Evolutionary conservation across 37 sponge, comb jelly and placozoan species (phyloP), one percentile per base, ranked within the genome.

Genomic region (Ephydatia muelleri): DNA sequence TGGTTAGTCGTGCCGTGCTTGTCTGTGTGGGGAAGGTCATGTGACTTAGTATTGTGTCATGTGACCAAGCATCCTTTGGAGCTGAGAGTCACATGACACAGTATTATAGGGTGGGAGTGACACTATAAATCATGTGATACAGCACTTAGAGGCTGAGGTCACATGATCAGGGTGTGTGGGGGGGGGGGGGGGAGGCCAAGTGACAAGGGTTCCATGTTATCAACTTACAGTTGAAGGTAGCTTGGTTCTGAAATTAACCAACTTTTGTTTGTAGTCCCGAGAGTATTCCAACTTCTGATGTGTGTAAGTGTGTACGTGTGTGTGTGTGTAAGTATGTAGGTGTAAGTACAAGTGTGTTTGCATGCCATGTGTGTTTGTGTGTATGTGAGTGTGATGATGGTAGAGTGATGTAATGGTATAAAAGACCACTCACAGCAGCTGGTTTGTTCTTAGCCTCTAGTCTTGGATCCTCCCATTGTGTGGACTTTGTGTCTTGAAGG

Each of bases 391-490:
- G n/a, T n/a, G n/a, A n/a, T n/a, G n/a, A n/a, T n/a, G n/a, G n/a
- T n/a, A n/a, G n/a, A n/a, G n/a, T n/a, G n/a, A n/a, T n/a, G n/a
- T n/a, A n/a, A n/a, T n/a, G n/a, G n/a, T n/a, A n/a, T n/a, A n/a
- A n/a, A n/a, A n/a, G n/a, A n/a, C n/a, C n/a, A 75, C 89, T 93
- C 38, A 95, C 95, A 32, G 79, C 49, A 9, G 84, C 83, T 49
- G 88, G 92, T 73, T 89, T 89, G 70, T 83, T 90, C 65, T 84
- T 86, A 28, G 87, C 79, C 31, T 75, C 22, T 4, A 90, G 69
- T 43, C 95, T 43, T 21, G 95, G 95, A 70, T 95, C 95, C 49
- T 95, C 95, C 95, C 95, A 95, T 27, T 92, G 86, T 19, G 95
- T 95, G 28, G 95, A 91, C 33, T 87, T 80, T 2, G 94, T 93